These are phyloP conservation scores for Siniperca chuatsi DNA, from an alignment of 2,113 vertebrate genomes.

Conservation along the genomic window DNA sequence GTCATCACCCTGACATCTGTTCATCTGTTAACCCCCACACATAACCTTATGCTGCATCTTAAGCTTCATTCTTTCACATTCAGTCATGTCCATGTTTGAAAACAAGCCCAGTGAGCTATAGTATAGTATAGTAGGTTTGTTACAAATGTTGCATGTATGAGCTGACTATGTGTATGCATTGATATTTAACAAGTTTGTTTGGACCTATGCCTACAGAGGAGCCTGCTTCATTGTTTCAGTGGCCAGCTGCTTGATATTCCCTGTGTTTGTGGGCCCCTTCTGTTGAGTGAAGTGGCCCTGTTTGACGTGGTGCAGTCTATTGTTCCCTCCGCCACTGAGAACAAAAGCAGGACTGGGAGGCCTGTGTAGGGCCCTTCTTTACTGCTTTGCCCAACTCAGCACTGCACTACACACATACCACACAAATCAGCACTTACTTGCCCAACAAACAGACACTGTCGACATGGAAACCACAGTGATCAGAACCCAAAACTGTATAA, in stretches of 20 bases:
- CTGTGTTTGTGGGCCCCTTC: slow-evolving; percentile 81
- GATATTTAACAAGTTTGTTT: slow-evolving; percentile 65
- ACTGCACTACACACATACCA: slow-evolving; percentile 64
- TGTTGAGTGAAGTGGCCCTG: slow-evolving; percentile 83
- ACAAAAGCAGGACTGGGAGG: slow-evolving; percentile 86
- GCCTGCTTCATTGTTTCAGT: slow-evolving; percentile 81
- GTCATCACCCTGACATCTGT: slow-evolving; percentile 83
- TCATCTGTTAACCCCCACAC: slow-evolving; percentile 73
- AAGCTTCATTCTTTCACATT: slow-evolving; percentile 61
- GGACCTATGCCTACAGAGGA: slow-evolving; percentile 52
- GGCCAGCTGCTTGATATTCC: slow-evolving; percentile 86
- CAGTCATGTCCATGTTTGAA: slow-evolving; percentile 24
- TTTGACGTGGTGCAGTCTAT: slow-evolving; percentile 83
- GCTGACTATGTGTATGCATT: slow-evolving; percentile 20
- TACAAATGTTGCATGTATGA: background rate
- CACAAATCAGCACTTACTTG: slow-evolving; percentile 65
- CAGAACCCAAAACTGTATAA: slow-evolving; percentile 62
- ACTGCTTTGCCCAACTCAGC: slow-evolving; percentile 74
- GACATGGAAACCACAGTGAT: slow-evolving; percentile 77
- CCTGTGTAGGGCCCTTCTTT: slow-evolving; percentile 79
- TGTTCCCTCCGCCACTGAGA: slow-evolving; percentile 80
- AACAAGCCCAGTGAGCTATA: background rate
- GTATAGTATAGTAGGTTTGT: background rate
- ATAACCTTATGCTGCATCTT: slow-evolving; percentile 64
- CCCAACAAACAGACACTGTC: slow-evolving; percentile 58